These are phyloP conservation scores for Leptoteleia sp. DNA, from an alignment of 1,140 invertebrate species.

Conservation along the genomic window DNA sequence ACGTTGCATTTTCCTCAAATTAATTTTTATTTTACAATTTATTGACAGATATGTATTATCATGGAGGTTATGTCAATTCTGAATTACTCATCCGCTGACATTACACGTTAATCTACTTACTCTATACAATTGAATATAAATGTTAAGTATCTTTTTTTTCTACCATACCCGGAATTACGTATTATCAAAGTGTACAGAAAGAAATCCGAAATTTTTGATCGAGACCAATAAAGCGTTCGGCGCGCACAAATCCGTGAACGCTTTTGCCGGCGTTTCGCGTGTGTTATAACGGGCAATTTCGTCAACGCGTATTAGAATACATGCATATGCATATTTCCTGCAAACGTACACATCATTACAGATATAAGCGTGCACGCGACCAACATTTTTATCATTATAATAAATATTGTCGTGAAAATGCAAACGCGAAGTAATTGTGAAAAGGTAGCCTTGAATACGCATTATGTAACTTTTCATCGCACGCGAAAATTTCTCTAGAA, in stretches of 20 bases:
- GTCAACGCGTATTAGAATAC: conserved; percentile 38
- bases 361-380: conserved; percentile 59
- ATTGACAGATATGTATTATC: too few relatives aligned
- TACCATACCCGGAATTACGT: too few relatives aligned
- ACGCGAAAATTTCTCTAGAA: conserved; percentile 70
- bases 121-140: too few relatives aligned
- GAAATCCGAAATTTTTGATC: too few relatives aligned
- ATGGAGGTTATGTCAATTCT: too few relatives aligned
- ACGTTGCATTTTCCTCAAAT: too few relatives aligned
- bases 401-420: conserved; percentile 68
- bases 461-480: conserved; percentile 68
- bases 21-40: too few relatives aligned
- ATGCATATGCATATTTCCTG: conserved; percentile 56
- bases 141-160: too few relatives aligned
- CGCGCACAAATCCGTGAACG: conserved; percentile 15
- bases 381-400: conserved; percentile 66
- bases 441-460: conserved; percentile 66
- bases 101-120: too few relatives aligned
- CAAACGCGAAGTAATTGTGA: conserved; percentile 67
- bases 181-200: too few relatives aligned
- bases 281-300: conserved; percentile 50
- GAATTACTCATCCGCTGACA: too few relatives aligned
- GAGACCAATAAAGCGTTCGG: too few relatives aligned
- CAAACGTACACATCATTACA: conserved; percentile 50
- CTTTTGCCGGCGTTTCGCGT: conserved; percentile 16